These are phyloP conservation scores for Aphaenogaster rudis DNA, from an alignment of 1,140 invertebrate genomes.

Conservation along the genomic window DNA sequence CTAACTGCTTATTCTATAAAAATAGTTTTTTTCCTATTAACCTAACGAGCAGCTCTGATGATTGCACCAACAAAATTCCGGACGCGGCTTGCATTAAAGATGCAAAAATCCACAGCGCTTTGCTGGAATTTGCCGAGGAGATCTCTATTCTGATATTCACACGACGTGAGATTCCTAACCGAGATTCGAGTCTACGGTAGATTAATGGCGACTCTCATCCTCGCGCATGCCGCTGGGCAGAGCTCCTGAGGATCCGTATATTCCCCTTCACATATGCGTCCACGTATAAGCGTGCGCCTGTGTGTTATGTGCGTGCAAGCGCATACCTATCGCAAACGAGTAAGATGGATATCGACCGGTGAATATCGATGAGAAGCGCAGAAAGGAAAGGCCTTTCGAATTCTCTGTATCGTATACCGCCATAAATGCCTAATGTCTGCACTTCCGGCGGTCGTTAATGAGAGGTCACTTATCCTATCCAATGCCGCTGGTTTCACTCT, in stretches of 20 bases:
- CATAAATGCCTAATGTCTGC: slow-evolving; percentile 64
- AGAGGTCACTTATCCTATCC: slow-evolving; percentile 64
- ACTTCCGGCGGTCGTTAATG: slow-evolving; percentile 72
- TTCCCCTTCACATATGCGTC: not conserved
- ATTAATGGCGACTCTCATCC: slow-evolving; percentile 67
- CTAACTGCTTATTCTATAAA: slow-evolving; percentile 9
- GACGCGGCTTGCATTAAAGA: slow-evolving; percentile 49
- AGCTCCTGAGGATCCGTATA: slow-evolving; percentile 33
- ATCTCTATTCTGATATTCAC: slow-evolving; percentile 43
- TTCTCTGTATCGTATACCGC: slow-evolving; percentile 46
- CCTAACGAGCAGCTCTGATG: slow-evolving; percentile 15
- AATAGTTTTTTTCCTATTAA: slow-evolving; percentile 17
- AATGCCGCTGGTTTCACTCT: slow-evolving; percentile 26
- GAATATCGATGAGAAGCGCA: slow-evolving; percentile 20
- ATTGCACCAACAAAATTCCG: slow-evolving; percentile 34
- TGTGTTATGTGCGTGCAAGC: not conserved
- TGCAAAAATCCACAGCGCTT: slow-evolving; percentile 49
- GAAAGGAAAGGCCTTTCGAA: slow-evolving; percentile 29
- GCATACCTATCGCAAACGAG: slow-evolving; percentile 14
- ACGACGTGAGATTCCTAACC: slow-evolving; percentile 64
- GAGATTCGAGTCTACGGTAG: slow-evolving; percentile 63
- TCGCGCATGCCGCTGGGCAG: slow-evolving; percentile 49
- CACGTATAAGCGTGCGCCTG: not conserved
- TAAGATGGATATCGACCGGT: not conserved
- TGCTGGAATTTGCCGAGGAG: slow-evolving; percentile 41